phyloP scores from a whole-genome alignment of 1,140 invertebrate genomes.

The Bursaphelenchus mucronatus region DNA sequence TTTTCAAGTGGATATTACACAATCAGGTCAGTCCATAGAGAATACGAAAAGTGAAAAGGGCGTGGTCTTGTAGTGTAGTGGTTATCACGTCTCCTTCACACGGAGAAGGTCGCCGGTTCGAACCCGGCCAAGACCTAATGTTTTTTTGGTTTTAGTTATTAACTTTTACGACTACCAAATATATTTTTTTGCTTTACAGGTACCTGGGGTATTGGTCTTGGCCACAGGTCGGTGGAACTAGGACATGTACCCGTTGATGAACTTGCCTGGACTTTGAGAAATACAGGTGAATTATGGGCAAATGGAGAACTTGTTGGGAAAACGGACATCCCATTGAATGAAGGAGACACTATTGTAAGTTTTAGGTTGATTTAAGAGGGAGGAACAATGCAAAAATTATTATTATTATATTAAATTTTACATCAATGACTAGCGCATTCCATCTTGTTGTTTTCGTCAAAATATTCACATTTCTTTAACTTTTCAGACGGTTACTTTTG shows the following conservation, averaged over 20 bases:
- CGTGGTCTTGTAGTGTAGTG: too few species aligned
- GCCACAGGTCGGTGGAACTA: conserved; percentile 78
- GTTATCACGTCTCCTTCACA: too few species aligned
- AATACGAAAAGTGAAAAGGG: background rate
- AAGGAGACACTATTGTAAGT: conserved; percentile 85
- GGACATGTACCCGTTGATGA: conserved; percentile 74
- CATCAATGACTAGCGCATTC: background rate
- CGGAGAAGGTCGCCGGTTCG: too few species aligned
- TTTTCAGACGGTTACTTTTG: conserved; percentile 75
- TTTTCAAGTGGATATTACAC: conserved; percentile 96
- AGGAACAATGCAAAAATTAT: conserved; percentile 1
- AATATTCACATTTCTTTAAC: conserved; percentile 17
- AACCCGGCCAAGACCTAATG: conserved; percentile 14
- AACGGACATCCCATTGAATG: conserved; percentile 69
- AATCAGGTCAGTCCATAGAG: conserved; percentile 69
- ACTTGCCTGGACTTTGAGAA: conserved; percentile 86
- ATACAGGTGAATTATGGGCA: conserved; percentile 79
- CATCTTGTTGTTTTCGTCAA: conserved; percentile 1
- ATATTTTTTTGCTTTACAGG: conserved; percentile 62
- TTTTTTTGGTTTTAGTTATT: conserved; percentile 13
- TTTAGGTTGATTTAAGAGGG: conserved; percentile 20
- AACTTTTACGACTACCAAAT: background rate
- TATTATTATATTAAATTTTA: background rate
- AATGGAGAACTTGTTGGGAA: conserved; percentile 75
- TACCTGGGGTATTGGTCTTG: conserved; percentile 86